These are phyloP conservation scores for Lithobius niger DNA, from an alignment of 1,140 invertebrate species.

Conservation along the genomic window DNA sequence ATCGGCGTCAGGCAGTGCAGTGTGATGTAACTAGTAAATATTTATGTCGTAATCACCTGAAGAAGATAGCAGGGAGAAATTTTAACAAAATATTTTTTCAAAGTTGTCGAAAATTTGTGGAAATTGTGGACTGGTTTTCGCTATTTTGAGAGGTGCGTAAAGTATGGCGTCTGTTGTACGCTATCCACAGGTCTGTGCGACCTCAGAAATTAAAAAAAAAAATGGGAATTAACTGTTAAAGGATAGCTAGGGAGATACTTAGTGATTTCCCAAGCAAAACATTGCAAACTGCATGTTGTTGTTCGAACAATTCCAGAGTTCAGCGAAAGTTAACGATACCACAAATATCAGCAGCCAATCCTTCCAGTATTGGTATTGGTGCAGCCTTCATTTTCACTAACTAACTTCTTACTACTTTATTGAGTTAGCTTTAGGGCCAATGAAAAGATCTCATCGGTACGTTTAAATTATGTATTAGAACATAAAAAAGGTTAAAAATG, in stretches of 20 bases:
- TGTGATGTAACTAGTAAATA: background rate
- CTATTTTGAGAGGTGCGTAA: background rate
- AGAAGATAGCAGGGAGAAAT: background rate
- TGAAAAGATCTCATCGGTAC: too few species aligned
- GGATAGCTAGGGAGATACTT: background rate
- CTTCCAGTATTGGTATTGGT: too few species aligned
- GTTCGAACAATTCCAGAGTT: background rate
- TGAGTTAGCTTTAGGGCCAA: too few species aligned
- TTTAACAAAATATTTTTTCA: background rate
- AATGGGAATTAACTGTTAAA: background rate
- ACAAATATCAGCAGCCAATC: background rate
- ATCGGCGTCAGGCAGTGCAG: too few species aligned
- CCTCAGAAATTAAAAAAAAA: background rate
- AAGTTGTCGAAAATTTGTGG: background rate
- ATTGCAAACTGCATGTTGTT: background rate
- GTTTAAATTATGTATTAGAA: too few species aligned
- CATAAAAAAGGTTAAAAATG: too few species aligned
- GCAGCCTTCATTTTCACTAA: too few species aligned
- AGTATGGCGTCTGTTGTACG: background rate
- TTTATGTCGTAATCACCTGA: background rate
- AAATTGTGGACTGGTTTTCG: background rate
- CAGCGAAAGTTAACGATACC: background rate
- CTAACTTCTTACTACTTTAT: too few species aligned
- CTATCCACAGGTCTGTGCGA: background rate
- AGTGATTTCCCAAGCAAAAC: background rate